A percentile compares a stretch with the other conserved stretches of the same genome.
Evolutionary conservation across 1,140 invertebrate species (phyloP).

Genomic region (Macrotrachela quadricornifera): DNA sequence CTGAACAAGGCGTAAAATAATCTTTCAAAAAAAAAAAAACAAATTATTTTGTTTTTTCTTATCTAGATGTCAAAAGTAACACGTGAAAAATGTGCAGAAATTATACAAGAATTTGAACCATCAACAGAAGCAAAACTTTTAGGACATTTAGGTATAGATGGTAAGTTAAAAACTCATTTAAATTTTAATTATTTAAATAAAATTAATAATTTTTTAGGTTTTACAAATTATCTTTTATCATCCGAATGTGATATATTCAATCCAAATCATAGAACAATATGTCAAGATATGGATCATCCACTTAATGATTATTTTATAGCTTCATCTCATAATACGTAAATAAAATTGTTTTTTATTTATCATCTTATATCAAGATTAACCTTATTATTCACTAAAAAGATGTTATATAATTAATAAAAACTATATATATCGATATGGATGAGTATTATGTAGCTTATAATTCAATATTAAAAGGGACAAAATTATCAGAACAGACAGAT

Average conservation of each 20-base stretch:
- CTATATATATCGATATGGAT: no score
- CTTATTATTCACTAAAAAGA: no score
- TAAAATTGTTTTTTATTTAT: no score
- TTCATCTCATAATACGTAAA: slow-evolving; percentile 42
- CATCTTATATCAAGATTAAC: no score
- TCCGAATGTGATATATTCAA: slow-evolving; percentile 40
- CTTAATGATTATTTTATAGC: slow-evolving; percentile 43
- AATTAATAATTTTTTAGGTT: slow-evolving; percentile 27
- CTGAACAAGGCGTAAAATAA: slow-evolving; percentile 41
- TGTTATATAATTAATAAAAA: no score
- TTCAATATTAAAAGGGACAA: no score
- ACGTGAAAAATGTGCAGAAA: slow-evolving; percentile 33
- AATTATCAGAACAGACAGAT: no score
- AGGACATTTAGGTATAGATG: slow-evolving; percentile 39
- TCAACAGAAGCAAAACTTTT: slow-evolving; percentile 35
- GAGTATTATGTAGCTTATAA: no score
- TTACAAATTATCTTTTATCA: slow-evolving; percentile 39
- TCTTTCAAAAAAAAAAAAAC: background rate
- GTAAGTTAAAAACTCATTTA: slow-evolving; percentile 19
- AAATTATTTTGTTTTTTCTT: slow-evolving; percentile 3
- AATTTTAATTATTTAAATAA: background rate
- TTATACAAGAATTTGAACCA: slow-evolving; percentile 40
- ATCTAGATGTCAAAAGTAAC: slow-evolving; percentile 36
- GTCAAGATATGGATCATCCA: slow-evolving; percentile 42
- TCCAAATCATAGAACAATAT: slow-evolving; percentile 30